Evolutionary conservation across 2,113 vertebrate genomes (phyloP).

Genomic region (Chascanopsetta lugubris): DNA sequence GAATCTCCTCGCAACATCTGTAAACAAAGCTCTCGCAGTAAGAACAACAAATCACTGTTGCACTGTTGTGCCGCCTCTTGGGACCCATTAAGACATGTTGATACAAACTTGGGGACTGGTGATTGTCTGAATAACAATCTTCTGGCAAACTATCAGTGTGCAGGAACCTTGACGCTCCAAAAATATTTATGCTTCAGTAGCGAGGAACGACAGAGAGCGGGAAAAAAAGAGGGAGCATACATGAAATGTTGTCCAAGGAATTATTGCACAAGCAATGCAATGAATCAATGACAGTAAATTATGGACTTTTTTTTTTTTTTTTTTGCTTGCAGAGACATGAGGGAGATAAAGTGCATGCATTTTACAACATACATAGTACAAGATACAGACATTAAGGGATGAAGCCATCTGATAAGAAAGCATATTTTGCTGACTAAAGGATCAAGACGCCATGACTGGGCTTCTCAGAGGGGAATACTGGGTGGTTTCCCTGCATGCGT

Average conservation of each 20-base stretch:
- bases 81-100: slow-evolving; percentile 31
- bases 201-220: slow-evolving; percentile 25
- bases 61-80: slow-evolving; percentile 40
- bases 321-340: slow-evolving; percentile 2
- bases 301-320: background rate
- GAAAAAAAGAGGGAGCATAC: background rate
- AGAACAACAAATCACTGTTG: slow-evolving; percentile 33
- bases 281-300: slow-evolving; percentile 2
- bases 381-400: background rate
- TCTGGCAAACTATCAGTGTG: slow-evolving; percentile 31
- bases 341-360: background rate
- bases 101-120: slow-evolving; percentile 43
- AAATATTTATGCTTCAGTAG: slow-evolving; percentile 58
- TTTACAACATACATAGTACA: background rate
- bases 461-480: slow-evolving; percentile 38
- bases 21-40: slow-evolving; percentile 30
- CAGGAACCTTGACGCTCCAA: slow-evolving; percentile 31
- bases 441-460: slow-evolving; percentile 33
- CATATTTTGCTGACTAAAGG: slow-evolving; percentile 6
- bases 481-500: slow-evolving; percentile 48
- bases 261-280: slow-evolving; percentile 11
- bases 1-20: slow-evolving; percentile 29
- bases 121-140: slow-evolving; percentile 38
- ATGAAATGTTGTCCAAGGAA: background rate
- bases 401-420: background rate